Evolutionary conservation across 2,888 invertebrate species (phyloP).

Genomic region (Watsonalla binaria): DNA sequence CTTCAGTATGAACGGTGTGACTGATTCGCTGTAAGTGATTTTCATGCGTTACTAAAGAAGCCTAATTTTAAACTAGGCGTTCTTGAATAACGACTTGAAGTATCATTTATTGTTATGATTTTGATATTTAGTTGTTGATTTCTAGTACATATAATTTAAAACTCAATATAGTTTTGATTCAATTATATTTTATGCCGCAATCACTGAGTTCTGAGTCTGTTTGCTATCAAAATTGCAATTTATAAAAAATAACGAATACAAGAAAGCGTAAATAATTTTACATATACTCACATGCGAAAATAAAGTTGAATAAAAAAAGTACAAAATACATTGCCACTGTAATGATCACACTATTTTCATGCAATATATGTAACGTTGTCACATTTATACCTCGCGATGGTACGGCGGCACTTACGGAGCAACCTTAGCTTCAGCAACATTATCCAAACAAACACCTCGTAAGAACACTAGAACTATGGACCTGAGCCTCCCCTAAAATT

Average conservation of each 20-base stretch:
- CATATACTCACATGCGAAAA: not conserved
- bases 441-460: constrained; percentile 23
- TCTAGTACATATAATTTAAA: too few relatives aligned
- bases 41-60: too few relatives aligned
- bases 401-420: constrained; percentile 1
- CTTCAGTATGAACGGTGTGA: too few relatives aligned
- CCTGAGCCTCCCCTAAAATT: not conserved
- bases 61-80: too few relatives aligned
- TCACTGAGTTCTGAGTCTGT: too few relatives aligned
- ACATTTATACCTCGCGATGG: not conserved
- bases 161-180: too few relatives aligned
- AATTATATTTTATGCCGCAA: too few relatives aligned
- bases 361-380: not conserved
- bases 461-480: constrained; percentile 29
- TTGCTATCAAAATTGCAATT: not conserved
- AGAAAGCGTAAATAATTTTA: not conserved
- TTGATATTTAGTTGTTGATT: too few relatives aligned
- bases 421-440: constrained; percentile 18
- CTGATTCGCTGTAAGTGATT: too few relatives aligned
- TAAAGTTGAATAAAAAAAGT: not conserved
- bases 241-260: not conserved
- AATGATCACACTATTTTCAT: not conserved
- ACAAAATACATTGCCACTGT: not conserved
- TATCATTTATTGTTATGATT: too few relatives aligned
- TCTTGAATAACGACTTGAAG: too few relatives aligned